phyloP scores from a whole-genome alignment of 2,797 vertebrate genomes.

The Megaceryle alcyon region DNA sequence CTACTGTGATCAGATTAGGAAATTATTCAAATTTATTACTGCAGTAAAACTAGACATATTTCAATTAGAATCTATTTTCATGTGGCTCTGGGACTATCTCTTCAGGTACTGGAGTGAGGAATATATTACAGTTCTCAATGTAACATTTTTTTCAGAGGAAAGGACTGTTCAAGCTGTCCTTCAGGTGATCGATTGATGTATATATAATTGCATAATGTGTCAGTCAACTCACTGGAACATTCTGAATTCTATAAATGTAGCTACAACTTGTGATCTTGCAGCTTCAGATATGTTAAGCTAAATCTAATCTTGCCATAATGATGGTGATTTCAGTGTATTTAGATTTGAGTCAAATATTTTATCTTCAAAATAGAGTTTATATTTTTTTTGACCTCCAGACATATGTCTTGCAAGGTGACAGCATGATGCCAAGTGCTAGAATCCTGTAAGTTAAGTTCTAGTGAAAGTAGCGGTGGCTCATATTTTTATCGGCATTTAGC shows the following conservation, averaged over 20 bases:
- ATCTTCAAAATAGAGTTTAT: not conserved
- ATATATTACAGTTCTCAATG: not conserved
- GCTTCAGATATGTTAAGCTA: not conserved
- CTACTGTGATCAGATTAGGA: not conserved
- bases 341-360: not conserved
- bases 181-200: not conserved
- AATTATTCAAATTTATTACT: not conserved
- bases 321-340: not conserved
- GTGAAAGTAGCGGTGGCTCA: not conserved
- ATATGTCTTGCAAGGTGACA: not conserved
- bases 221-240: not conserved
- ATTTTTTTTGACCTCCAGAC: not conserved
- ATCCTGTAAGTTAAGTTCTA: not conserved
- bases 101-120: not conserved
- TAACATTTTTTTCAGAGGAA: not conserved
- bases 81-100: not conserved
- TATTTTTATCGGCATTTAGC: not conserved
- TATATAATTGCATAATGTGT: not conserved
- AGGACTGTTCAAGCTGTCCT: not conserved
- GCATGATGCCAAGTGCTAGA: not conserved
- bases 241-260: not conserved
- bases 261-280: not conserved
- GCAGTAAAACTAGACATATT: not conserved
- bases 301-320: not conserved
- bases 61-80: not conserved